Percentiles rank a stretch among this genome's conserved stretches.
phyloP scores from a whole-genome alignment of 2,797 vertebrate species.

The Neopelma chrysocephalum region DNA sequence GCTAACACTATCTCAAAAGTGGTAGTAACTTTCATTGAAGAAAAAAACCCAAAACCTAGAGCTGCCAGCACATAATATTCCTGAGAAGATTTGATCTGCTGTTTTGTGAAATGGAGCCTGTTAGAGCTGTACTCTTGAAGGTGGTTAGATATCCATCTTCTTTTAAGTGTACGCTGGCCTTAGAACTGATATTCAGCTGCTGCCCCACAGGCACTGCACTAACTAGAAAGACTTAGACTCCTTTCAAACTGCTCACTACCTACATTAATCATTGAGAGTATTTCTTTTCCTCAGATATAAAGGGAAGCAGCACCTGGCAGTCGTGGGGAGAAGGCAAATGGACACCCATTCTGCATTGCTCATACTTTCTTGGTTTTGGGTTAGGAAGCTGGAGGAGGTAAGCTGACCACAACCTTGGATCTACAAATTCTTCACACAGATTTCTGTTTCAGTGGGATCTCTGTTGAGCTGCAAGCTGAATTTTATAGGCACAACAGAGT shows the following conservation, averaged over 20 bases:
- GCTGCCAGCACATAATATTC: not conserved
- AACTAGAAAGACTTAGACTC: not conserved
- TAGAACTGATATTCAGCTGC: not conserved
- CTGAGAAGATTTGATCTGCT: not conserved
- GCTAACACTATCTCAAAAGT: not conserved
- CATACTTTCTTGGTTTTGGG: not conserved
- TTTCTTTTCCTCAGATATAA: not conserved
- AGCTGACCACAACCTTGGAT: not conserved
- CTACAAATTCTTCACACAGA: not conserved
- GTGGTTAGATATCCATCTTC: not conserved
- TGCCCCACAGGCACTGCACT: not conserved
- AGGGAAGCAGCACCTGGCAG: not conserved
- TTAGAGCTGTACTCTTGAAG: not conserved
- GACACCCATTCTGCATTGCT: fast-evolving
- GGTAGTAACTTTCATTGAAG: not conserved
- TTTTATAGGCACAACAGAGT: not conserved
- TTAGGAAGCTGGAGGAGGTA: not conserved
- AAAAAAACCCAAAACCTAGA: not conserved
- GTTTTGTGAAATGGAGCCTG: not conserved
- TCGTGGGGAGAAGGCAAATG: fast-evolving
- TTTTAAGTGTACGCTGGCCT: not conserved
- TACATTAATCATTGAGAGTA: not conserved
- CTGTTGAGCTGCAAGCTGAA: not conserved
- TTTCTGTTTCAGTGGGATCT: not conserved
- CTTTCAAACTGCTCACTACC: not conserved